These are phyloP conservation scores for Polietes domitor DNA, from an alignment of 2,888 invertebrate genomes.

Conservation along the genomic window DNA sequence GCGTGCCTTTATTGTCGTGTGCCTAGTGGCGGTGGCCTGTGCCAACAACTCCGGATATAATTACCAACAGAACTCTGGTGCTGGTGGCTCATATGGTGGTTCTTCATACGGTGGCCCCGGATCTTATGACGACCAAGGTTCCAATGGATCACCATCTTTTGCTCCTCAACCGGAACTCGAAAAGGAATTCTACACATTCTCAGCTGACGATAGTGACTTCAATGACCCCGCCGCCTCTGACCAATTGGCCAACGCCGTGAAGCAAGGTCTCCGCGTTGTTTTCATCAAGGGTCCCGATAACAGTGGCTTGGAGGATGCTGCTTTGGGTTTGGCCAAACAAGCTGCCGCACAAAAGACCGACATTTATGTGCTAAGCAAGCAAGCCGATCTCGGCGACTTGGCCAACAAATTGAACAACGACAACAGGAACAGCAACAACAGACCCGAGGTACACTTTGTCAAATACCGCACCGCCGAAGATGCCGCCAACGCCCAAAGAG, in stretches of 20 bases:
- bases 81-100: not conserved
- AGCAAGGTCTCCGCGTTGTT: constrained; percentile 73
- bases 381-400: constrained; percentile 72
- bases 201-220: constrained; percentile 74
- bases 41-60: constrained; percentile 75
- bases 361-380: constrained; percentile 76
- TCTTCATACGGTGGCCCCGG: not conserved
- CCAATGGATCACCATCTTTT: not conserved
- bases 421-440: constrained; percentile 71
- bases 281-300: constrained; percentile 76
- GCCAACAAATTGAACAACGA: constrained; percentile 71
- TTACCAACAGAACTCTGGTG: constrained; percentile 69
- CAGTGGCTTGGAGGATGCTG: constrained; percentile 73
- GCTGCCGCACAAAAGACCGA: constrained; percentile 75
- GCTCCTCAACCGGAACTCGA: constrained; percentile 68
- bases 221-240: constrained; percentile 69
- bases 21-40: constrained; percentile 73
- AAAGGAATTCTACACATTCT: constrained; percentile 73
- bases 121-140: not conserved
- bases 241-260: constrained; percentile 66
- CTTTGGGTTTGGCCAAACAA: constrained; percentile 71
- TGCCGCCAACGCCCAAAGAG: constrained; percentile 74
- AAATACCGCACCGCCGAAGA: constrained; percentile 76
- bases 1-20: constrained; percentile 75
- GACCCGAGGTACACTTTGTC: constrained; percentile 78